Evolutionary conservation across 1,140 invertebrate genomes (phyloP).

Genomic region (Drosophila nebulosa): DNA sequence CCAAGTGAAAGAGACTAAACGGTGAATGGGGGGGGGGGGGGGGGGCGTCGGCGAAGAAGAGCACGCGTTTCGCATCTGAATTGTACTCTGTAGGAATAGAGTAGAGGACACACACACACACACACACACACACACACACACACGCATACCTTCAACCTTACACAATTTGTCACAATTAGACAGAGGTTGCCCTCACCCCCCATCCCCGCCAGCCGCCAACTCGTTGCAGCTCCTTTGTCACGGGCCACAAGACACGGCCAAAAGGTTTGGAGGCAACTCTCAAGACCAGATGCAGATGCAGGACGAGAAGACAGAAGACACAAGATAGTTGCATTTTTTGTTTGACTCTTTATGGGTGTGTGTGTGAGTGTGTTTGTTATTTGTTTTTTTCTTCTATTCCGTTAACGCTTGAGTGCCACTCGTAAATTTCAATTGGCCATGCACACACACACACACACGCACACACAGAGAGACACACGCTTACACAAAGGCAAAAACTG

Average conservation of each 20-base stretch:
- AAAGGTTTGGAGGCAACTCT: not conserved
- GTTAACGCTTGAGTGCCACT: constrained; percentile 29
- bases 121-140: no score
- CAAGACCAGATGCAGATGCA: constrained; percentile 16
- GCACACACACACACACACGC: constrained; percentile 19
- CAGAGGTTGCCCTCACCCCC: constrained; percentile 32
- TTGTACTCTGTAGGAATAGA: not conserved
- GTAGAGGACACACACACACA: constrained; percentile 15
- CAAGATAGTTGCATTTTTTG: constrained; percentile 33
- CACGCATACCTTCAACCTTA: constrained; percentile 36
- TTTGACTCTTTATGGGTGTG: not conserved
- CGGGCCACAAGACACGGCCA: constrained; percentile 35
- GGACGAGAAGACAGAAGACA: no score
- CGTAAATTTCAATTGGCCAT: constrained; percentile 61
- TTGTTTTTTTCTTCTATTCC: constrained; percentile 6
- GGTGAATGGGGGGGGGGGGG: constrained; percentile 3
- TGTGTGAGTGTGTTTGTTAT: not conserved
- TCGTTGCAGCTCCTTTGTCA: constrained; percentile 15
- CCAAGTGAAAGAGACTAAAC: not conserved
- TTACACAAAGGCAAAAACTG: not conserved
- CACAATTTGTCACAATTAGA: constrained; percentile 67
- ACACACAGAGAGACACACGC: constrained; percentile 12
- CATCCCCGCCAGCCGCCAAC: not conserved
- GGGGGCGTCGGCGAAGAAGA: not conserved
- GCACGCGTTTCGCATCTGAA: constrained; percentile 35